Evolutionary conservation across 1,140 invertebrate genomes (phyloP), one percentile per base, ranked within the genome.

Genomic region (Apis laboriosa): DNA sequence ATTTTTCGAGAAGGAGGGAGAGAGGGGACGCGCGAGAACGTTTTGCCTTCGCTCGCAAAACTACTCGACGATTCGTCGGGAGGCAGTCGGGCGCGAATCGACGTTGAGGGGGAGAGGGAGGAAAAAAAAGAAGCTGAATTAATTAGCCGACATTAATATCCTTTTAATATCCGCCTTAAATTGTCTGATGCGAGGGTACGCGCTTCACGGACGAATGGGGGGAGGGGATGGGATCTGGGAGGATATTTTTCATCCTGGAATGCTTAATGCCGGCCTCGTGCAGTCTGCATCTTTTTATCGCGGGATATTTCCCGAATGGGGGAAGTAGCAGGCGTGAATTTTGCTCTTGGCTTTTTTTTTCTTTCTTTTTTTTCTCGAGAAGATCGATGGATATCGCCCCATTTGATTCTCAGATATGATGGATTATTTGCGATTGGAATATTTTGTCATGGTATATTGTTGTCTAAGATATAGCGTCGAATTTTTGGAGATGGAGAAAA

Each of bases 101-200:
- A 12, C 61, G 21, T 1, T 17, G 21, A 34, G 34, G 34, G 34
- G 3, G 34, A 4, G 34, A 2, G 71, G 34, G 34, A 34, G 5
- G 0, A 63, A 17, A 75, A 76, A 66, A 76, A 34, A 34, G 34
- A 34, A 34, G 43, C 43, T n/a, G 72, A 66, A 81, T 81, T 75
- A 81, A 81, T 81, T 81, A 81, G 34, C 53, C n/a, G 72, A 67
- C 72, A 81, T 81, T 81, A 81, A 81, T 81, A 76, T 76, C 61
- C 79, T 58, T 76, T 81, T 75, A 81, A 80, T 76, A 81, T 81
- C 34, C 28, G 34, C 71, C 53, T 80, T 58, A 75, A 80, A 80
- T 80, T 74, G 71, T 56, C 28, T 67, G 79, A 75, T 66, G 58
- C 60, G 60, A 55, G 60, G 43, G 51, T 28, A 56, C 28, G 63